A percentile compares a stretch with the other conserved stretches of the same genome.
phyloP scores from a whole-genome alignment of 1,140 invertebrate species.

The Ctenoplectra terminalis region DNA sequence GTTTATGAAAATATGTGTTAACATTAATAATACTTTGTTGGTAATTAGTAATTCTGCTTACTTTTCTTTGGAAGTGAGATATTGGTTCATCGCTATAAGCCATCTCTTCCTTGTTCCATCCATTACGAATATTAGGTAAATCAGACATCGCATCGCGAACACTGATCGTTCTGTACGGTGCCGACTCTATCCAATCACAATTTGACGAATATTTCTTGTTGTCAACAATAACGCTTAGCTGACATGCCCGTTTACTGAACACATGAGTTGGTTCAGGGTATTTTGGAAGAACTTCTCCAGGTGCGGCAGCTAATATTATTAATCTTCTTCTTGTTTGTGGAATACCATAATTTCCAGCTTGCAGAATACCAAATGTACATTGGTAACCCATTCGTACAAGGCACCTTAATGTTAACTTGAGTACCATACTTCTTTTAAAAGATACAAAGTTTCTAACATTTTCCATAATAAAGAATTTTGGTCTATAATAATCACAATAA shows the following conservation, averaged over 20 bases:
- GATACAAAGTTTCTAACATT: slow-evolving; percentile 94
- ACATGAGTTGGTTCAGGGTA: slow-evolving; percentile 92
- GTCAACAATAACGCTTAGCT: slow-evolving; percentile 89
- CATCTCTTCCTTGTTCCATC: slow-evolving; percentile 88
- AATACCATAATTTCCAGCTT: slow-evolving; percentile 94
- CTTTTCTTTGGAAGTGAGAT: slow-evolving; percentile 90
- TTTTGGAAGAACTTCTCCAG: slow-evolving; percentile 89
- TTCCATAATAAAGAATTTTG: slow-evolving; percentile 93
- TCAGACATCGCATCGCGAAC: slow-evolving; percentile 94
- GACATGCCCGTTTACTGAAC: slow-evolving; percentile 89
- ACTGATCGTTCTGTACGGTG: slow-evolving; percentile 89
- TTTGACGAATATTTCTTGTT: slow-evolving; percentile 85
- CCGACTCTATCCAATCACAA: slow-evolving; percentile 85
- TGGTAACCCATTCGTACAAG: slow-evolving; percentile 94
- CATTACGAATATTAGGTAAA: slow-evolving; percentile 90
- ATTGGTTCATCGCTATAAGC: slow-evolving; percentile 88
- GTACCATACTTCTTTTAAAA: slow-evolving; percentile 91
- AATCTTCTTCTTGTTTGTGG: slow-evolving; percentile 91
- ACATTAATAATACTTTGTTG: slow-evolving; percentile 3
- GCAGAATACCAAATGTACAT: slow-evolving; percentile 92
- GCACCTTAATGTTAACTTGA: slow-evolving; percentile 91
- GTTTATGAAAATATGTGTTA: slow-evolving; percentile 7
- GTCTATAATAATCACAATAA: slow-evolving; percentile 94
- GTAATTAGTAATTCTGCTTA: slow-evolving; percentile 69
- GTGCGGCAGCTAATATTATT: slow-evolving; percentile 92